Base-by-base conservation (phyloP, 2,113 vertebrate genomes). In the Neolamprologus caudopunctatus region DNA sequence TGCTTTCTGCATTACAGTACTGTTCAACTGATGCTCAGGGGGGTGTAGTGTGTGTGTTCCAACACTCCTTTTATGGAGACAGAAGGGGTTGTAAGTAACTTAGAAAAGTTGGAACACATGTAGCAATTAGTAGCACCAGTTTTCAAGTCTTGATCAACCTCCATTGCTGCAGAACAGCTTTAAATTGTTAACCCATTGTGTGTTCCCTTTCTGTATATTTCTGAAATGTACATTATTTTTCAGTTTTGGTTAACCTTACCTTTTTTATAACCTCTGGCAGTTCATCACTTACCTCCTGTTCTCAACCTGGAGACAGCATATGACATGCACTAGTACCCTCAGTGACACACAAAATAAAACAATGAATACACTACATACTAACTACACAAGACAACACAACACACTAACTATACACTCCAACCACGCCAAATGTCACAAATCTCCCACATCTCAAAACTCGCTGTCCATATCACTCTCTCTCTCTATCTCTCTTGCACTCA, bases 41-140 rank as follows among this genome's bases (percentile, higher is more conserved):
- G 50, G 5, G 5, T 53, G 50, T 53, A 6, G 50, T 53, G 19
- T 53, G 53, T 54, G 53, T 24, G 53, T 55, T 55, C 53, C 53
- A 55, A 7, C 53, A 24, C 53, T 55, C 0, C n/a, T 55, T 55
- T 55, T 55, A 24, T 55, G 53, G 53, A 55, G 53, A 55, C 53
- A 55, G 53, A 55, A 24, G 53, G 53, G 53, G 53, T 55, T 24
- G 53, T 55, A 55, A 55, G 6, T 55, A 55, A 55, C 2, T 3
- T 4, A 55, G 53, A 55, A 55, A 13, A 0, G 53, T 55, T 1
- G 10, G 0, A 55, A 24, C 53, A 55, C 4, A 55, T 55, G 21
- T 55, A 55, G 53, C 53, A 55, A 55, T 55, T 55, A 55, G 53
- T 55, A 55, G 53, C 53, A 24, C 53, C 53, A 55, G 53, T 55